Evolutionary conservation across 2,113 vertebrate genomes (phyloP).

Genomic region (Embiotoca jacksoni): DNA sequence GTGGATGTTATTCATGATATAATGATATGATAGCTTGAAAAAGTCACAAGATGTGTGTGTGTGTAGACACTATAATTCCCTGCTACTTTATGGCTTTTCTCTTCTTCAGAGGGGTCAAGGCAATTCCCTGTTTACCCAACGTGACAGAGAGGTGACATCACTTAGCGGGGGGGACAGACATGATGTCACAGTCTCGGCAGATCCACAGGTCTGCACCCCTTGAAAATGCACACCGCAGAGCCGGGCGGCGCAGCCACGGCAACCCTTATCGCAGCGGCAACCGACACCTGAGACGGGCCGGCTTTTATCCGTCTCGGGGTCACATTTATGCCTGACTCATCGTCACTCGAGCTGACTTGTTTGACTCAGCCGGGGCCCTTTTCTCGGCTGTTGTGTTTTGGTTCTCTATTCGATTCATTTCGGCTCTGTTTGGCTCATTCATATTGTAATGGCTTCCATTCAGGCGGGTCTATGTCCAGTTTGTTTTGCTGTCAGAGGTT

Average conservation of each 20-base stretch:
- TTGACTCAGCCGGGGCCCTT: constrained; percentile 54
- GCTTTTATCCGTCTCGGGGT: constrained; percentile 43
- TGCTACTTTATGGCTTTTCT: constrained; percentile 64
- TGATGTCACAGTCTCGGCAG: constrained; percentile 71
- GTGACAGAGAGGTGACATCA: constrained; percentile 74
- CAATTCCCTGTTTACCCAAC: constrained; percentile 59
- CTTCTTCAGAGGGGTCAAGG: constrained; percentile 67
- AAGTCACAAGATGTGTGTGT: constrained; percentile 24
- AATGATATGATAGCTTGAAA: constrained; percentile 12
- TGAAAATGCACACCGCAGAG: constrained; percentile 39
- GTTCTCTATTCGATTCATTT: constrained; percentile 70
- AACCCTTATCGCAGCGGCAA: constrained; percentile 39
- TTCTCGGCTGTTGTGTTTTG: constrained; percentile 57
- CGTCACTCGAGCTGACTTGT: constrained; percentile 60
- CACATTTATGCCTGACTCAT: constrained; percentile 70
- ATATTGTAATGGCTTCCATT: constrained; percentile 82
- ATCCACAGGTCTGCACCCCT: constrained; percentile 55
- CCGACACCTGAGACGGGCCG: constrained; percentile 57
- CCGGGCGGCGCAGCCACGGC: constrained; percentile 25
- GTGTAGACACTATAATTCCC: constrained; percentile 51
- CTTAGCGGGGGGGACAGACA: constrained; percentile 56
- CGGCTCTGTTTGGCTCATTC: constrained; percentile 77
- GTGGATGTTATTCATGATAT: not conserved
- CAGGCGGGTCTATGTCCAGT: constrained; percentile 78
- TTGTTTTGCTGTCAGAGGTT: constrained; percentile 80